These are phyloP conservation scores for Acanthosoma haemorrhoidale DNA, from an alignment of 2,888 invertebrate species.

Conservation along the genomic window DNA sequence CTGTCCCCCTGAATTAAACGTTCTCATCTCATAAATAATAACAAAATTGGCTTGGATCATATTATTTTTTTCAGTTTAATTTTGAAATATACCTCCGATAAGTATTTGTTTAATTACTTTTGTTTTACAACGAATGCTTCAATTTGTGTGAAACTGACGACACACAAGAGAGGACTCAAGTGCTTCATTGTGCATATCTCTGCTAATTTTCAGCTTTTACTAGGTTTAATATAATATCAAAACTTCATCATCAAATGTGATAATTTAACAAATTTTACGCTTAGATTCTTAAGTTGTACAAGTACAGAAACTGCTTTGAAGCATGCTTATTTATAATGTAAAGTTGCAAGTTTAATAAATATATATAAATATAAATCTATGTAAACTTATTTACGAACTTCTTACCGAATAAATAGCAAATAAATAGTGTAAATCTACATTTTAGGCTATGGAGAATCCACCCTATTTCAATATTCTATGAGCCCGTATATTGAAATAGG, in stretches of 20 bases:
- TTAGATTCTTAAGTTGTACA: neutral
- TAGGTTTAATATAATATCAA: neutral
- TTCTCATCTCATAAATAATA: too few species aligned
- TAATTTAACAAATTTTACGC: slow-evolving; percentile 21
- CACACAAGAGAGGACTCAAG: neutral
- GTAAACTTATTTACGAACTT: neutral
- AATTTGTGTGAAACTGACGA: neutral
- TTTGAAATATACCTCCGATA: neutral
- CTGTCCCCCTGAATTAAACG: too few species aligned
- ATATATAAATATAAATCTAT: neutral
- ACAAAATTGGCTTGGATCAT: neutral
- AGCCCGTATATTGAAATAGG: slow-evolving; percentile 29
- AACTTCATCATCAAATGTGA: slow-evolving; percentile 24
- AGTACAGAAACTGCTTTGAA: neutral
- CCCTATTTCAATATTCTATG: slow-evolving; percentile 28
- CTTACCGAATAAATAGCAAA: neutral
- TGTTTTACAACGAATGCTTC: neutral
- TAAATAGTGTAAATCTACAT: neutral
- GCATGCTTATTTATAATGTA: neutral
- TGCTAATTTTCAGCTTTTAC: slow-evolving; percentile 6
- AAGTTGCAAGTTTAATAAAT: neutral
- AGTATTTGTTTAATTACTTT: neutral
- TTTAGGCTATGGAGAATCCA: neutral
- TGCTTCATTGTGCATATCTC: neutral
- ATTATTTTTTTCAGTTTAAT: too few species aligned